Evolutionary conservation across 2,888 invertebrate species (phyloP).

Genomic region (Ochropleura leucogaster): DNA sequence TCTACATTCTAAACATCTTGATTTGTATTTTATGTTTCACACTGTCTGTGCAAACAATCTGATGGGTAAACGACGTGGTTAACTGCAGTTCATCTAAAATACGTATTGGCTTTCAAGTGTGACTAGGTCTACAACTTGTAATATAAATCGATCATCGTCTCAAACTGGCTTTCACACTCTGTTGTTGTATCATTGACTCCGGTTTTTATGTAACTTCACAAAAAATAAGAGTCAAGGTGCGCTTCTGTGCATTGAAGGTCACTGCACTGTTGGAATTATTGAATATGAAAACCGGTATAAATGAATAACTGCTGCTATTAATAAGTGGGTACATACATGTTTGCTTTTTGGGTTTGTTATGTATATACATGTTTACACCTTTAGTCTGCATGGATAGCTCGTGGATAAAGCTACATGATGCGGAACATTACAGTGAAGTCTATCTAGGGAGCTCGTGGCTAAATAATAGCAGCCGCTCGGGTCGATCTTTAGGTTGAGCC

Average conservation of each 20-base stretch:
- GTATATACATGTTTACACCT: background rate
- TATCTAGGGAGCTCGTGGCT: background rate
- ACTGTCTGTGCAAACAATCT: background rate
- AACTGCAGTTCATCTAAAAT: background rate
- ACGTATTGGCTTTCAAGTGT: background rate
- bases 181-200: background rate
- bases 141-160: background rate
- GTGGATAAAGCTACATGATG: background rate
- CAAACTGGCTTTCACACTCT: background rate
- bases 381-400: background rate
- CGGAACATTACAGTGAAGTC: background rate
- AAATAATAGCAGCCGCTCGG: no score
- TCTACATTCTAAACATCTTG: constrained; percentile 3
- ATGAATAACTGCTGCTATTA: background rate
- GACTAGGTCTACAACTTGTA: background rate
- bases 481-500: no score
- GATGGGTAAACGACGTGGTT: background rate
- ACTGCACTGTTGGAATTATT: background rate
- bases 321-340: background rate
- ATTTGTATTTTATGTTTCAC: background rate
- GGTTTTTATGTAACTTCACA: constrained; percentile 7
- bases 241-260: constrained; percentile 19
- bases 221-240: constrained; percentile 26
- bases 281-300: no score
- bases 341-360: background rate